Evolutionary conservation across 2,113 vertebrate genomes (phyloP).

Genomic region (Psittacus erithacus): DNA sequence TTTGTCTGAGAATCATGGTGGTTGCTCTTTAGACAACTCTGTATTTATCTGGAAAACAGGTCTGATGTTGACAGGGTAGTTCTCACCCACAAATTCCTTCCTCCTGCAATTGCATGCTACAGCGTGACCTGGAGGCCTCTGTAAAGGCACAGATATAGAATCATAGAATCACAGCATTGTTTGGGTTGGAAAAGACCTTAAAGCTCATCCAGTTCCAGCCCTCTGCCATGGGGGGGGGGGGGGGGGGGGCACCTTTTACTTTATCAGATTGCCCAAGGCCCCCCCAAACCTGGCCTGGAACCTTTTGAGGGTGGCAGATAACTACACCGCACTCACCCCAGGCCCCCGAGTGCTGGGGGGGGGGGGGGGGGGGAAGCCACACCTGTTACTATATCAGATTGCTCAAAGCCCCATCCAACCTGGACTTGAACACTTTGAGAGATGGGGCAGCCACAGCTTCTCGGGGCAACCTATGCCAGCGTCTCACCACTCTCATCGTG

Average conservation of each 20-base stretch:
- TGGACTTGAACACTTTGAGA: background rate
- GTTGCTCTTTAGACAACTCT: background rate
- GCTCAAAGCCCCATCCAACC: background rate
- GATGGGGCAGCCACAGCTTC: background rate
- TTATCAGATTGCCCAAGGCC: background rate
- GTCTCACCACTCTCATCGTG: background rate
- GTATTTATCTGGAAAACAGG: background rate
- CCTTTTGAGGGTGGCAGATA: too few relatives aligned
- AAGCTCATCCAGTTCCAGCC: background rate
- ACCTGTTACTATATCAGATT: background rate
- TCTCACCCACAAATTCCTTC: background rate
- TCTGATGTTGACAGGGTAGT: background rate
- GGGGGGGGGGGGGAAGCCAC: background rate
- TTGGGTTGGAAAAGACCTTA: background rate
- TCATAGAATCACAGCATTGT: background rate
- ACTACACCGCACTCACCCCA: too few relatives aligned
- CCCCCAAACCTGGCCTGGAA: too few relatives aligned
- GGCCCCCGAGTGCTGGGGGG: too few relatives aligned
- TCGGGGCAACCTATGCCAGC: background rate
- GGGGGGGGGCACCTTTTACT: background rate
- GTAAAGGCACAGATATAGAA: background rate
- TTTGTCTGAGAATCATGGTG: background rate
- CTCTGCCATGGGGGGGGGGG: background rate
- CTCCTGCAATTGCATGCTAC: background rate
- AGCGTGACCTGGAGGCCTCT: accelerated